Conservation (phyloP, 37 sponge, comb jelly and placozoan species). For the Oopsacas minuta region DNA sequence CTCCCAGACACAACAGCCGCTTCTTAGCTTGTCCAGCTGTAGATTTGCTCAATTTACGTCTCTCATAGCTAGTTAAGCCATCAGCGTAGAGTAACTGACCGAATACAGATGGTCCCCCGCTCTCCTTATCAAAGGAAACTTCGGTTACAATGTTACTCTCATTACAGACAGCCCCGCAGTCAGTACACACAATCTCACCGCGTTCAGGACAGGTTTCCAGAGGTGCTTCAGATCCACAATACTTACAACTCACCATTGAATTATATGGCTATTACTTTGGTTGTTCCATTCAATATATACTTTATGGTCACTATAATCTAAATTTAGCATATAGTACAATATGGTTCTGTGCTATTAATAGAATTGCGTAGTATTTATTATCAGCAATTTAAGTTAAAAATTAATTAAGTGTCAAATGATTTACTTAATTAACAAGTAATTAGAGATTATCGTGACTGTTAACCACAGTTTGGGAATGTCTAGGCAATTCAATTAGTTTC, state of each 20-base stretch:
- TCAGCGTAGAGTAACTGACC: conserved; percentile 88
- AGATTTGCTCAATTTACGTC: not conserved
- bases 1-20: conserved; percentile 55
- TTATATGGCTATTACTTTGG: no score
- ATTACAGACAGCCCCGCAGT: conserved; percentile 90
- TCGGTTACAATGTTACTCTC: conserved; percentile 88
- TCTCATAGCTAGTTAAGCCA: conserved; percentile 31
- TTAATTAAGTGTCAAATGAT: no score
- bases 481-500: no score
- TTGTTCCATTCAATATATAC: no score
- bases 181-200: conserved; percentile 90
- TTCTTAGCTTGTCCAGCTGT: conserved; percentile 33
- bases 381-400: no score
- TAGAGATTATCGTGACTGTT: no score
- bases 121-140: conserved; percentile 68
- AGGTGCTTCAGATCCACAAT: not conserved
- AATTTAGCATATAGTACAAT: no score
- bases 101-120: conserved; percentile 64
- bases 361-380: no score
- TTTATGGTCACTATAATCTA: no score
- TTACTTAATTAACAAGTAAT: no score
- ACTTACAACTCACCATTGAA: not conserved
- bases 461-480: no score
- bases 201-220: conserved; percentile 30
- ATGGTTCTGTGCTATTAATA: no score